Evolutionary conservation across 2,113 vertebrate species (phyloP), one percentile per base, ranked within the genome.

Genomic region (Oryzias melastigma): DNA sequence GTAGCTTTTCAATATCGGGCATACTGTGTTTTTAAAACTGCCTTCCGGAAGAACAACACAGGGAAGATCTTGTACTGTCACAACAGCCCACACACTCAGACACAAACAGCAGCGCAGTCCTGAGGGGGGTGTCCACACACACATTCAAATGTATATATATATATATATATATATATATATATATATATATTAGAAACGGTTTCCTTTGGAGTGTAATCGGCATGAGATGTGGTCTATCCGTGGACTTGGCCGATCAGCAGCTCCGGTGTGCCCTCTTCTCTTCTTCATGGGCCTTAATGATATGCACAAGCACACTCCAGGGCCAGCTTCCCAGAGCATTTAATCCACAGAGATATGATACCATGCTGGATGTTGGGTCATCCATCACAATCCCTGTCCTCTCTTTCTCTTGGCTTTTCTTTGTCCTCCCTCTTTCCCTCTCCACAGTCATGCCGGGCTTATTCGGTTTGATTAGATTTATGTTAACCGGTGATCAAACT

Each of bases 321-420:
- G 73, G 73, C 81, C 81, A 77, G 68, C 66, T 85, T 83, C 81
- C 71, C 79, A 80, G 80, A 87, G 83, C 81, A 79, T 85, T 85
- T 90, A 87, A 90, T 90, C 88, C 88, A 79, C 80, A 79, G 84
- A 84, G 84, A 85, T 88, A 85, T 85, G 76, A 85, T 85, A 85
- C 84, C 82, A 80, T 78, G 73, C 75, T 81, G 80, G 72, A 79
- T 85, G 79, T 72, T 81, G 78, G 83, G 76, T 83, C 81, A 82
- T 88, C 76, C 78, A 82, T 87, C 78, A 86, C 84, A 79, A 77
- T 77, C 73, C 70, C 59, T 62, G 55, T 44, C 47, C 27, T 64
- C 63, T 77, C 46, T 66, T 57, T 46, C 48, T 52, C 44, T 54
- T 44, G 35, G 8, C 29, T 20, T 42, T 56, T 52, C 49, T 27